Evolutionary conservation across 92 coral and sea anemone species (phyloP).

Genomic region (Phenganax marumi): DNA sequence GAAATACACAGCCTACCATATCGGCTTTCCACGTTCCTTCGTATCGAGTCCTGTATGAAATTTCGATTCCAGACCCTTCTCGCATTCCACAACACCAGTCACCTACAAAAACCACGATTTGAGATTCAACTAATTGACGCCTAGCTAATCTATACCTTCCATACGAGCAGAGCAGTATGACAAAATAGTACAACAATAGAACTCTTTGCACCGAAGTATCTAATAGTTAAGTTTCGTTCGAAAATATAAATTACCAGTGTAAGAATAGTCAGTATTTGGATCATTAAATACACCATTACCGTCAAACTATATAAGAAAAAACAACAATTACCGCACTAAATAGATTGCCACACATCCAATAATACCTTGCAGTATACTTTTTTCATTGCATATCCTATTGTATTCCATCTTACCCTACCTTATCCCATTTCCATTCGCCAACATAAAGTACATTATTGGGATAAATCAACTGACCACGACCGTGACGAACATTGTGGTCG

Average conservation of each 20-base stretch:
- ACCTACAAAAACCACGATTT: conserved; percentile 48
- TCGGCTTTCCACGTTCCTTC: conserved; percentile 85
- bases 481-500: conserved; percentile 68
- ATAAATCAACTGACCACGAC: conserved; percentile 70
- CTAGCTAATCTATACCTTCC: not conserved
- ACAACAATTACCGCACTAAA: not conserved
- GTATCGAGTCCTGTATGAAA: conserved; percentile 58
- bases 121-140: not conserved
- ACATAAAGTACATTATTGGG: conserved; percentile 76
- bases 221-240: not conserved
- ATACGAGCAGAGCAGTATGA: not conserved
- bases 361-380: not conserved
- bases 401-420: conserved; percentile 55
- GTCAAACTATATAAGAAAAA: conserved; percentile 52
- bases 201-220: too few species aligned
- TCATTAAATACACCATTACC: conserved; percentile 75
- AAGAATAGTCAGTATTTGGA: conserved; percentile 59
- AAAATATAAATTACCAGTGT: conserved; percentile 64
- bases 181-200: not conserved
- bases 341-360: not conserved
- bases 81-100: conserved; percentile 80
- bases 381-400: not conserved
- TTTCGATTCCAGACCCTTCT: conserved; percentile 82
- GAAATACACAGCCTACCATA: conserved; percentile 62
- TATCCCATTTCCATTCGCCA: conserved; percentile 87